A percentile compares a stretch with the other conserved stretches of the same genome.
Evolutionary conservation across 2,888 invertebrate species (phyloP).

Genomic region (Watsonalla binaria): DNA sequence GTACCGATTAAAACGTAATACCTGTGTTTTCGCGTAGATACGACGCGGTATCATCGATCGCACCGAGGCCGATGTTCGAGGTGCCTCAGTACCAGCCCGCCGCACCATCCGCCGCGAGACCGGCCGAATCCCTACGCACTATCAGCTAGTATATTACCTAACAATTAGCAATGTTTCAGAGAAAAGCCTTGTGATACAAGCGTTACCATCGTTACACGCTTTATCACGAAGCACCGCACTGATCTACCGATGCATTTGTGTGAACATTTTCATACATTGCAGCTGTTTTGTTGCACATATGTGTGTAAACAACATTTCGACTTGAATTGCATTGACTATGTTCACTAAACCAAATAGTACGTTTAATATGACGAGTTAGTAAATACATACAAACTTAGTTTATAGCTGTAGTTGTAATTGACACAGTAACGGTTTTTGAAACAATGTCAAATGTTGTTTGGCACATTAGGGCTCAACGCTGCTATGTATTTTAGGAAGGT

Average conservation of each 20-base stretch:
- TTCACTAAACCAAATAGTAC: neutral
- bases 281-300: too few species aligned
- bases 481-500: neutral
- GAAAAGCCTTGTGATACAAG: too few species aligned
- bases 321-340: neutral
- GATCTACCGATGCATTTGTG: too few species aligned
- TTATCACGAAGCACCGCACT: too few species aligned
- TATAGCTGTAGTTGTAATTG: neutral
- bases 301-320: too few species aligned
- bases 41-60: slow-evolving; percentile 59
- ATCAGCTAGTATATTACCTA: slow-evolving; percentile 29
- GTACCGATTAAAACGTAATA: slow-evolving; percentile 2
- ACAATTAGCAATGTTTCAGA: too few species aligned
- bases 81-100: slow-evolving; percentile 51
- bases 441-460: neutral
- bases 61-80: slow-evolving; percentile 60
- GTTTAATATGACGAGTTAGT: neutral
- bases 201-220: too few species aligned
- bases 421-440: neutral
- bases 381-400: slow-evolving; percentile 3
- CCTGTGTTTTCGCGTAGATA: slow-evolving; percentile 36
- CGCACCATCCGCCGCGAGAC: slow-evolving; percentile 17
- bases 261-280: too few species aligned
- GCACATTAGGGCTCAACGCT: neutral
- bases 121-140: slow-evolving; percentile 22